phyloP scores from a whole-genome alignment of 2,888 invertebrate species.

The Tanytarsus gracilentus region DNA sequence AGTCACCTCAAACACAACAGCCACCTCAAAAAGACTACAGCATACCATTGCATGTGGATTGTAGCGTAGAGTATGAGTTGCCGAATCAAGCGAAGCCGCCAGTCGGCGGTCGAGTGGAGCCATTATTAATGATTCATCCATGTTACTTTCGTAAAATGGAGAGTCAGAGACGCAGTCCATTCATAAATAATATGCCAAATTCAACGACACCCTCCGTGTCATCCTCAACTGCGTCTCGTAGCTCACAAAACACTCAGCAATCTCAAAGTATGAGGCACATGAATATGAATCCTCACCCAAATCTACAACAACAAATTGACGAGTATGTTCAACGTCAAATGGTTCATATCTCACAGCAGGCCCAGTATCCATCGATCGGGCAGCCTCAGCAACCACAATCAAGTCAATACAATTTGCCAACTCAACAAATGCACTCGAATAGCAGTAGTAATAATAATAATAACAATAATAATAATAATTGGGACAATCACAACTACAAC shows the following conservation, averaged over 20 bases:
- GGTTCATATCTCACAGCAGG: conserved; percentile 41
- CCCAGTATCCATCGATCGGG: conserved; percentile 36
- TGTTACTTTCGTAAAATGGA: conserved; percentile 82
- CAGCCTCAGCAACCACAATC: conserved; percentile 35
- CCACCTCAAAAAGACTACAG: conserved; percentile 67
- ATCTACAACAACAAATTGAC: conserved; percentile 36
- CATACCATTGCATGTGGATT: conserved; percentile 80
- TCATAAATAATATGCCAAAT: conserved; percentile 72
- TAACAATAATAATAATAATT: conserved; percentile 40
- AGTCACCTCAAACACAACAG: conserved; percentile 32
- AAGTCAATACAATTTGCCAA: conserved; percentile 23
- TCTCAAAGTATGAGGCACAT: conserved; percentile 38
- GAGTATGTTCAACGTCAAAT: conserved; percentile 38
- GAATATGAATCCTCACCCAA: conserved; percentile 36
- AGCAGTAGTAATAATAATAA: conserved; percentile 34
- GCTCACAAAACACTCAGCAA: conserved; percentile 36
- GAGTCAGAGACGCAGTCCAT: conserved; percentile 70
- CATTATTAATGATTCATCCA: conserved; percentile 81
- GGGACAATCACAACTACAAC: conserved; percentile 40
- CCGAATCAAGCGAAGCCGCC: conserved; percentile 83
- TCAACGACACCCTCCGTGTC: conserved; percentile 39
- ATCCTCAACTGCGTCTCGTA: conserved; percentile 33
- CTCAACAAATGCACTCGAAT: conserved; percentile 35
- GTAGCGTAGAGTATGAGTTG: conserved; percentile 84
- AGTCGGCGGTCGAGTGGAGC: conserved; percentile 71